phyloP scores from a whole-genome alignment of 2,797 vertebrate species.

The Darevskia mixta region DNA sequence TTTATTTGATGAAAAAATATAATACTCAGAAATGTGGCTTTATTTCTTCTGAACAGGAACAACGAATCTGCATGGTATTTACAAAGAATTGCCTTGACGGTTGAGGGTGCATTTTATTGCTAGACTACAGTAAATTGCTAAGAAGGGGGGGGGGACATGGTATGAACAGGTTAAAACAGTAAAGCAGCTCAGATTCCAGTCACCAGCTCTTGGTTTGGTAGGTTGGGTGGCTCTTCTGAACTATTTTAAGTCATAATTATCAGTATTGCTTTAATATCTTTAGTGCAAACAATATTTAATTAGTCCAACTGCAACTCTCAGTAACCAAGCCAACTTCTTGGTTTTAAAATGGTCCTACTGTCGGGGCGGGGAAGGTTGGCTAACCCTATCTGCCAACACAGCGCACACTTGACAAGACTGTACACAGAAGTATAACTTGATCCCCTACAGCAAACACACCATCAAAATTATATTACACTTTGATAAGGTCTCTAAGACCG shows the following conservation, averaged over 20 bases:
- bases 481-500: slow-evolving; percentile 32
- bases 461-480: neutral
- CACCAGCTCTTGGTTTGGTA: slow-evolving; percentile 45
- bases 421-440: slow-evolving; percentile 20
- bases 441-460: slow-evolving; percentile 4
- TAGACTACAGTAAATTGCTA: slow-evolving; percentile 62
- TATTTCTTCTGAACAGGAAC: slow-evolving; percentile 49
- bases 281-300: slow-evolving; percentile 61
- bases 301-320: slow-evolving; percentile 17
- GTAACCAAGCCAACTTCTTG: neutral
- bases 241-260: slow-evolving; percentile 49
- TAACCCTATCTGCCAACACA: slow-evolving; percentile 6
- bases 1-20: slow-evolving; percentile 64
- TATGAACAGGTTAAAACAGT: slow-evolving; percentile 55
- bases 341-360: neutral
- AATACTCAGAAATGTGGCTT: slow-evolving; percentile 32
- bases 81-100: slow-evolving; percentile 62
- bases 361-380: slow-evolving; percentile 3
- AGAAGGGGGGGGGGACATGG: slow-evolving; percentile 50
- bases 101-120: slow-evolving; percentile 64
- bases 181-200: slow-evolving; percentile 64
- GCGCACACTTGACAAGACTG: slow-evolving; percentile 3
- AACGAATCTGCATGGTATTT: slow-evolving; percentile 59
- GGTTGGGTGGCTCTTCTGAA: slow-evolving; percentile 51
- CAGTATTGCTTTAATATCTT: slow-evolving; percentile 70